These are phyloP conservation scores for Varecia variegata DNA, from an alignment of 2,797 vertebrate species.

Conservation along the genomic window DNA sequence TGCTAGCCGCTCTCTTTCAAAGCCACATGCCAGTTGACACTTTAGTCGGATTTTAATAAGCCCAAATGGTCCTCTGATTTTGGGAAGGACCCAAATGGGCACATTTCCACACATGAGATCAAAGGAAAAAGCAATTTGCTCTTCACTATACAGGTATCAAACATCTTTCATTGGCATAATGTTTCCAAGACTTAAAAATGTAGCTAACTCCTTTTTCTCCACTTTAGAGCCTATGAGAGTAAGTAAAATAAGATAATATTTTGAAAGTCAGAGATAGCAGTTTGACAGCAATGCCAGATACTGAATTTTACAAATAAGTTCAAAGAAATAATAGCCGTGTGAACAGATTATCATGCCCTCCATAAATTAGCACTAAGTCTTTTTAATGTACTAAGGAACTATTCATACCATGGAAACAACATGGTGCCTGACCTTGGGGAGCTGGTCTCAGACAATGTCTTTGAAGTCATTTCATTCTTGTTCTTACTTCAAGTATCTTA, in stretches of 20 bases:
- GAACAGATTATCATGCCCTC: conserved; percentile 22
- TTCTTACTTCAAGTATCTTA: conserved; percentile 75
- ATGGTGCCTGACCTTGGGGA: conserved; percentile 57
- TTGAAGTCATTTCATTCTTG: conserved; percentile 72
- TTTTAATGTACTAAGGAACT: conserved; percentile 39
- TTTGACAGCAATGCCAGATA: conserved; percentile 3
- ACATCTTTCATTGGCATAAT: not conserved
- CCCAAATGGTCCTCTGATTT: conserved; percentile 39
- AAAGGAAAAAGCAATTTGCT: conserved; percentile 50
- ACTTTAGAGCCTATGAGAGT: not conserved
- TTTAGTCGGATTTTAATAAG: conserved; percentile 50
- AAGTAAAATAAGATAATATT: conserved; percentile 10
- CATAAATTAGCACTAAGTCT: conserved; percentile 57
- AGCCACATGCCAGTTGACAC: conserved; percentile 3
- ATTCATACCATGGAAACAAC: conserved; percentile 57
- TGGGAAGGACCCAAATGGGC: conserved; percentile 36
- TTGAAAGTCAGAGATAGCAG: conserved; percentile 12
- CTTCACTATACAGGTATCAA: conserved; percentile 55
- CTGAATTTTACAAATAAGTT: conserved; percentile 50
- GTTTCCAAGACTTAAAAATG: conserved; percentile 35
- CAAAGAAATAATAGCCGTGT: conserved; percentile 44
- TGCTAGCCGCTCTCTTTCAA: conserved; percentile 23
- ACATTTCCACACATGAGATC: conserved; percentile 60
- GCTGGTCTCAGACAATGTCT: conserved; percentile 60
- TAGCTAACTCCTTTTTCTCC: not conserved